phyloP scores from a whole-genome alignment of 2,888 invertebrate genomes.

The Polydrusus cervinus region DNA sequence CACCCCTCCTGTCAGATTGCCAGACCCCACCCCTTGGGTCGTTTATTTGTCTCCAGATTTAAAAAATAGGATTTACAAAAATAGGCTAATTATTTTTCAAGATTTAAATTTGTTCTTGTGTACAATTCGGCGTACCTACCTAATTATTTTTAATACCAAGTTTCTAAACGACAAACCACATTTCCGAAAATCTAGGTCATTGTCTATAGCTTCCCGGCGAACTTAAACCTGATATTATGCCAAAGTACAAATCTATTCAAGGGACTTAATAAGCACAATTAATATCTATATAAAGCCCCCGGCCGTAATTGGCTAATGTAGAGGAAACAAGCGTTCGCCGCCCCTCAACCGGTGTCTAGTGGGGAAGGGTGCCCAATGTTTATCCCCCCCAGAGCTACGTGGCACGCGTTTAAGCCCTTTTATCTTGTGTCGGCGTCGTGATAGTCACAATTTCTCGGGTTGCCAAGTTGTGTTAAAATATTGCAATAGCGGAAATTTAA shows the following conservation, averaged over 20 bases:
- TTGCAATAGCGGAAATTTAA: too few relatives aligned
- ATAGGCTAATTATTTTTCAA: too few relatives aligned
- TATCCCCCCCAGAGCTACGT: conserved; percentile 4
- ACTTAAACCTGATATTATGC: conserved; percentile 6
- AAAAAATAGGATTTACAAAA: too few relatives aligned
- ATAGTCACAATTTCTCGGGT: neutral
- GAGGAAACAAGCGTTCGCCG: conserved; percentile 57
- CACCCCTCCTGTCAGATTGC: too few relatives aligned
- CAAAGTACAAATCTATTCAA: conserved; percentile 35
- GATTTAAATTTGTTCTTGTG: neutral
- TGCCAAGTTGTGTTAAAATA: too few relatives aligned
- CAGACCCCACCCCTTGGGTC: too few relatives aligned
- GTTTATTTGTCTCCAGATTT: too few relatives aligned
- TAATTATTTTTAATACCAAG: too few relatives aligned
- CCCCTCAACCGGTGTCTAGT: conserved; percentile 36
- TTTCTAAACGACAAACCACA: too few relatives aligned
- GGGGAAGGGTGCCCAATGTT: conserved; percentile 22
- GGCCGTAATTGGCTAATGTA: conserved; percentile 61
- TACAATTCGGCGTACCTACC: too few relatives aligned
- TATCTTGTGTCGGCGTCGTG: neutral
- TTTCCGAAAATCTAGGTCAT: conserved; percentile 1
- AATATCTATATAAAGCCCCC: conserved; percentile 57
- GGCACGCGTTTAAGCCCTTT: conserved; percentile 36
- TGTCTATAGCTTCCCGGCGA: neutral
- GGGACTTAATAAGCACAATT: conserved; percentile 54